These are phyloP conservation scores for crab-eating macaque (Macaca fascicularis) DNA, from an alignment of 2,113 vertebrate genomes.

Conservation along the genomic window T2T-MFA8v1.1 NC_088380.1:114254001-114254500, in stretches of 20 bases:
- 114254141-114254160: not conserved
- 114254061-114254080: not conserved
- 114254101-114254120: constrained; percentile 22
- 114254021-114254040: not conserved
- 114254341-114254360: not conserved
- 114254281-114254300: not conserved
- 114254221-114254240: not conserved
- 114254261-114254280: not conserved
- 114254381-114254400: not conserved
- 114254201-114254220: not conserved
- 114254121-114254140: constrained; percentile 11
- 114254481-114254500: not conserved
- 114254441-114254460: not conserved
- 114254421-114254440: not conserved
- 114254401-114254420: not conserved
- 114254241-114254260: not conserved
- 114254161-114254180: not conserved
- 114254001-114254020: constrained; percentile 27
- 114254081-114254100: not conserved
- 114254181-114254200: not conserved
- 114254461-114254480: not conserved
- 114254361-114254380: not conserved
- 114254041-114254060: constrained; percentile 23
- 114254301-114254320: not conserved
- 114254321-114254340: not conserved